Evolutionary conservation across 2,797 vertebrate genomes (phyloP).

Genomic region (Scyliorhinus canicula): DNA sequence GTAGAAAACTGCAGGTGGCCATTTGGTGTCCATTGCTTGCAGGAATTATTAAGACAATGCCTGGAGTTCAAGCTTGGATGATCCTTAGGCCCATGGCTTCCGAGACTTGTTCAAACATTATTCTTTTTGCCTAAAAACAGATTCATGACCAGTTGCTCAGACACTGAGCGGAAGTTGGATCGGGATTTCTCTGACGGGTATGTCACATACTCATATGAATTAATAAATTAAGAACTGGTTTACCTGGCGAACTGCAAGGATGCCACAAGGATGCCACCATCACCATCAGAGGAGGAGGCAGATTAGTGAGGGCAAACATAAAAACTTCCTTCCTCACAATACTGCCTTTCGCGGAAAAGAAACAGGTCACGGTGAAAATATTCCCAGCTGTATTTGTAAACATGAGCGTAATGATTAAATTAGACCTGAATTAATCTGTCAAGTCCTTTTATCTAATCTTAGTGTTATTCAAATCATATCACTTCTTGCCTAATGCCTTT

Average conservation of each 20-base stretch:
- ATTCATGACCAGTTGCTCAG: background rate
- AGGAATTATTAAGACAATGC: background rate
- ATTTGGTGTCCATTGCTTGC: background rate
- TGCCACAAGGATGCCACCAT: background rate
- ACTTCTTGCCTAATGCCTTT: conserved; percentile 60
- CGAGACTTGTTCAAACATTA: too few species aligned
- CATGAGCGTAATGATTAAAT: conserved; percentile 52
- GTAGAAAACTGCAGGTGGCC: background rate
- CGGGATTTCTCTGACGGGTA: background rate
- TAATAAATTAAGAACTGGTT: background rate
- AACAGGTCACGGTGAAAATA: background rate
- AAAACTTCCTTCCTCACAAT: background rate
- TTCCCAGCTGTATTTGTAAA: conserved; percentile 35
- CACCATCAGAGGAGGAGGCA: background rate
- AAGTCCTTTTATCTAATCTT: conserved; percentile 58
- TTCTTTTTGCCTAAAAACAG: background rate
- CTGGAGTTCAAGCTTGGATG: background rate
- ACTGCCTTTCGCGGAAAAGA: background rate
- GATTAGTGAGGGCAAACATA: background rate
- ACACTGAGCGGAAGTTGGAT: background rate
- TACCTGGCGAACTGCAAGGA: background rate
- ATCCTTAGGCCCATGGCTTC: background rate
- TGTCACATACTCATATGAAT: background rate
- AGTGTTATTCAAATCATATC: conserved; percentile 60
- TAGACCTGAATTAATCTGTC: conserved; percentile 66